Base-by-base conservation (phyloP, 2,888 invertebrate genomes). In the Protophormia terraenovae region DNA sequence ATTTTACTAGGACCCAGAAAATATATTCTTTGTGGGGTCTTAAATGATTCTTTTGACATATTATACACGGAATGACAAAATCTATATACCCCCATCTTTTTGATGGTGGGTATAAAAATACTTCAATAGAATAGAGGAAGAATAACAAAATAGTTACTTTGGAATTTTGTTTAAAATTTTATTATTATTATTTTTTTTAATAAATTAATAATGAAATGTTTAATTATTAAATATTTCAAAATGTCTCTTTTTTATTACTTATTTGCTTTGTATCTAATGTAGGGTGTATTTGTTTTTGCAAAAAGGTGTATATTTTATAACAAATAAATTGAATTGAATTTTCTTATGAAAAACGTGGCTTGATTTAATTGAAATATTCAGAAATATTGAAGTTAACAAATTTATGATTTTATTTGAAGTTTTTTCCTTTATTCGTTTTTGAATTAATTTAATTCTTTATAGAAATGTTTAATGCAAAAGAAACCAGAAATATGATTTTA, bases 341-440 rank as follows among this genome's bases (percentile, higher is more conserved):
- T 80, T 75, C 60, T 67, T 50, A 41, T n/a, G 38, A 80, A 80
- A 84, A 81, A 67, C 80, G 80, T 84, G 76, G 80, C 80, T 76
- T 72, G 80, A 67, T 84, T 80, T 76, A 84, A 84, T 80, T 84
- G 66, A 76, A 84, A 80, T 77, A 66, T 84, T 50, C 8, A 38
- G 50, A 73, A 60, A 41, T 60, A 81, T 67, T 81, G 22, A 75
- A 60, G 35, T 75, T 24, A 58, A 67, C 35, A 81, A 27, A 81
- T 73, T 69, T 69, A 75, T 69, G 73, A 75, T 64, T 38, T 71
- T 64, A 55, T 71, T 64, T 60, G n/a, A n/a, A 27, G 27, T 41
- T 29, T 55, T 64, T 53, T 35, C n/a, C n/a, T n/a, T 27, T 41
- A 22, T 27, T 27, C 3, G 22, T 50, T 75, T 62, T 22, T 45